Percentiles rank a stretch among this genome's conserved stretches.
Conservation (phyloP, 2,113 vertebrate genomes). For the Cephalopterus ornatus region DNA sequence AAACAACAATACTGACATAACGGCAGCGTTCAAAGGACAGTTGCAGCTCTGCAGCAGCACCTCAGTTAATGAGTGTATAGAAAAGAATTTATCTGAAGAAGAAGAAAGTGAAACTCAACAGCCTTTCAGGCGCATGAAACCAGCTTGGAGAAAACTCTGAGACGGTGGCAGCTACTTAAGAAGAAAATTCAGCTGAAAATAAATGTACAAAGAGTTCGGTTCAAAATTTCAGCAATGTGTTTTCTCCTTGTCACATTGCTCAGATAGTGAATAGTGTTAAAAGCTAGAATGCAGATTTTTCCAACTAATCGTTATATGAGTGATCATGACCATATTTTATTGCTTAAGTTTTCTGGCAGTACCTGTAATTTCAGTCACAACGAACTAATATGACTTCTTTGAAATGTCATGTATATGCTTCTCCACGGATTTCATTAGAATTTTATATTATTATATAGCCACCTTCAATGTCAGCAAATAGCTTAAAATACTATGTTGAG, state of each 20-base stretch:
- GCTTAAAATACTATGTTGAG: conserved; percentile 4
- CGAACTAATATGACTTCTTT: background rate
- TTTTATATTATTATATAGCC: background rate
- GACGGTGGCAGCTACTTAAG: conserved; percentile 22
- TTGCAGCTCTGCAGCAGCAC: conserved; percentile 28
- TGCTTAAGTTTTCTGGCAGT: conserved; percentile 15
- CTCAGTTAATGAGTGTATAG: conserved; percentile 56
- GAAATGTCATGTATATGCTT: conserved; percentile 17
- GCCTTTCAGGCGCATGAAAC: conserved; percentile 57
- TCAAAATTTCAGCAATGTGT: conserved; percentile 31
- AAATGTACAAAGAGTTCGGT: background rate
- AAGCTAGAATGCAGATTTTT: background rate
- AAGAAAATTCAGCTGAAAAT: conserved; percentile 34
- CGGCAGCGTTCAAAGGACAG: conserved; percentile 49
- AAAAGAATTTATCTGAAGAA: conserved; percentile 47
- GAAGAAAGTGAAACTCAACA: conserved; percentile 43
- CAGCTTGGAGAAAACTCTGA: conserved; percentile 32
- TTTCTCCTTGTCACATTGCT: background rate
- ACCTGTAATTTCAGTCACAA: conserved; percentile 3
- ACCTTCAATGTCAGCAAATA: conserved; percentile 10
- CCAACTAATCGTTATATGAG: background rate
- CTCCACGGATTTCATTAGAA: background rate
- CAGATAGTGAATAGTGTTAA: background rate
- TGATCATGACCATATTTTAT: background rate
- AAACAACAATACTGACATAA: conserved; percentile 52